Evolutionary conservation across 2,113 vertebrate species (phyloP).

Genomic region (western clawed frog (Xenopus tropicalis)): UCB_Xtro_10.0 CM004444.2:69243501-69244000

Average conservation of each 20-base stretch:
- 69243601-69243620: conserved; percentile 1
- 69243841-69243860: too few species aligned
- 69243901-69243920: not conserved
- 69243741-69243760: too few species aligned
- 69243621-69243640: conserved; percentile 3
- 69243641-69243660: conserved; percentile 14
- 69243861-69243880: not conserved
- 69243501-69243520: too few species aligned
- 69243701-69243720: not conserved
- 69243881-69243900: not conserved
- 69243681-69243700: not conserved
- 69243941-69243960: not conserved
- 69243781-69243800: too few species aligned
- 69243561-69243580: too few species aligned
- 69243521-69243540: too few species aligned
- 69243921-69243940: not conserved
- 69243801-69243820: too few species aligned
- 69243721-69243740: too few species aligned
- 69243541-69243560: too few species aligned
- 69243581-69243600: too few species aligned
- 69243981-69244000: not conserved
- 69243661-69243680: not conserved
- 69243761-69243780: too few species aligned
- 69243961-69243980: not conserved
- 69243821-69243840: too few species aligned